These are phyloP conservation scores for Papilio xuthus DNA, from an alignment of 1,140 invertebrate genomes.

Conservation along the genomic window DNA sequence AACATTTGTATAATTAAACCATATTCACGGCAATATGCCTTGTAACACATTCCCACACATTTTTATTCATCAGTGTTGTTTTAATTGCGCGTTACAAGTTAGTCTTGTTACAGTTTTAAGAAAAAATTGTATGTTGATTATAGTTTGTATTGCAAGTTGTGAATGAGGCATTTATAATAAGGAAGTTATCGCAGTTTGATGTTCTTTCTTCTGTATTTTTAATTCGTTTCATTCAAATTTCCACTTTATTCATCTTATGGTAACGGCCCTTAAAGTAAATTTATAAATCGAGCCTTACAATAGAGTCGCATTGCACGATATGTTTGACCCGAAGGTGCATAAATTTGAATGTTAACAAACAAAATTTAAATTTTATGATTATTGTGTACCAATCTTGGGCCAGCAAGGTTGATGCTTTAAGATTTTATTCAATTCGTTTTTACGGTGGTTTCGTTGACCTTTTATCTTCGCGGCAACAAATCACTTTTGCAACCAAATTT, in stretches of 20 bases:
- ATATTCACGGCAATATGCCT: background rate
- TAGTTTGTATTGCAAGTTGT: constrained; percentile 9
- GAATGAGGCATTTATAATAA: background rate
- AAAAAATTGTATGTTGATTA: constrained; percentile 20
- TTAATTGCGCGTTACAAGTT: constrained; percentile 25
- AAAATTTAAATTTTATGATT: constrained; percentile 11
- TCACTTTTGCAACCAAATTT: constrained; percentile 12
- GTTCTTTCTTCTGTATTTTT: background rate
- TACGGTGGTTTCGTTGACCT: constrained; percentile 12
- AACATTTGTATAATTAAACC: constrained; percentile 31
- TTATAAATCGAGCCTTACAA: background rate
- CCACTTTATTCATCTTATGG: background rate
- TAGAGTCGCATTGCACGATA: background rate
- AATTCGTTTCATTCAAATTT: background rate
- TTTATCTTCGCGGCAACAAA: constrained; percentile 5
- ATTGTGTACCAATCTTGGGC: constrained; percentile 15
- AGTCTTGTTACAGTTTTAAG: constrained; percentile 23
- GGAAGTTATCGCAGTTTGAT: background rate
- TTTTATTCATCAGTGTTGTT: constrained; percentile 20
- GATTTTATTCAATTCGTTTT: constrained; percentile 17
- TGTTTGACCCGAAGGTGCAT: background rate
- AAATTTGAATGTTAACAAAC: constrained; percentile 27
- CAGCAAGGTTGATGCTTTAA: constrained; percentile 14
- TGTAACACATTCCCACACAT: constrained; percentile 36
- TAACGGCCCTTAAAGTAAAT: background rate